Conservation (phyloP, 2,888 invertebrate genomes). For the Ceriagrion tenellum region DNA sequence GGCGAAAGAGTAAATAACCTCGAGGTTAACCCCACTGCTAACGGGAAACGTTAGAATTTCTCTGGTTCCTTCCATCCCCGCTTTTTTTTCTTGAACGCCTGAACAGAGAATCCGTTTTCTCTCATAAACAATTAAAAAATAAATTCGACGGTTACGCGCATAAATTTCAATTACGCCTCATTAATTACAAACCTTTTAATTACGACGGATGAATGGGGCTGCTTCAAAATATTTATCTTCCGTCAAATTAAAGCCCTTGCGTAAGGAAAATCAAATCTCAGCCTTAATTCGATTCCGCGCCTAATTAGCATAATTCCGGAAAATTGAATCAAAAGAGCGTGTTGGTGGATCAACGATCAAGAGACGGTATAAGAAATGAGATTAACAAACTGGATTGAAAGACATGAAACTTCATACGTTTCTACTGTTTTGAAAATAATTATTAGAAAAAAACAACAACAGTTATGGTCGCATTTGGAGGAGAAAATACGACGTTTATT, state of each 20-base stretch:
- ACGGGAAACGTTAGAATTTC: neutral
- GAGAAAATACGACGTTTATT: neutral
- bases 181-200: neutral
- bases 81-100: neutral
- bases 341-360: neutral
- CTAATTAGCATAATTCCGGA: neutral
- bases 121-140: neutral
- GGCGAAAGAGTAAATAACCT: neutral
- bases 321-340: neutral
- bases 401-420: neutral
- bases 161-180: neutral
- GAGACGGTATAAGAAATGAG: neutral
- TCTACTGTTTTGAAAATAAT: neutral
- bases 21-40: neutral
- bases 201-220: neutral
- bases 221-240: slow-evolving; percentile 3
- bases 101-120: neutral
- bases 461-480: neutral
- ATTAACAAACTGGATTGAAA: neutral
- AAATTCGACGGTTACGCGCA: neutral
- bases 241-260: neutral
- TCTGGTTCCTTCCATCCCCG: neutral
- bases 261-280: neutral
- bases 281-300: neutral
- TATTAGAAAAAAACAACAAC: neutral